Evolutionary conservation across 2,113 vertebrate genomes (phyloP).

Genomic region (Rhinoderma darwinii): DNA sequence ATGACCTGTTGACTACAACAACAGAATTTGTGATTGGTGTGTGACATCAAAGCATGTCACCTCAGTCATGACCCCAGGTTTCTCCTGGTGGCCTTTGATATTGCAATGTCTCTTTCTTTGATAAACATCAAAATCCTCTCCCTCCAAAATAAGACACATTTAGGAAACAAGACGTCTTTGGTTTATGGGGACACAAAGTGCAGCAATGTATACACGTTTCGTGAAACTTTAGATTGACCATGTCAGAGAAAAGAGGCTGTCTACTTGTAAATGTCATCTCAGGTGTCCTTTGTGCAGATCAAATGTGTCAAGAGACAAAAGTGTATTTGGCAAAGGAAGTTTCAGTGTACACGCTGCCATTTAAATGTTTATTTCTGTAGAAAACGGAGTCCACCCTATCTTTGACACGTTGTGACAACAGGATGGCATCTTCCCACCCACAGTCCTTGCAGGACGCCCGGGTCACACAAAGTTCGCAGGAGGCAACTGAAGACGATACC

Average conservation of each 20-base stretch:
- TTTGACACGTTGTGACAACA: constrained; percentile 53
- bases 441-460: constrained; percentile 38
- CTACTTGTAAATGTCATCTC: constrained; percentile 34
- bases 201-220: neutral
- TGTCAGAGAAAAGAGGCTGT: neutral
- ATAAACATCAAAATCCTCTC: constrained; percentile 61
- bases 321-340: constrained; percentile 55
- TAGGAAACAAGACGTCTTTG: constrained; percentile 37
- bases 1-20: constrained; percentile 61
- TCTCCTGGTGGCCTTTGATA: constrained; percentile 62
- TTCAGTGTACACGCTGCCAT: constrained; percentile 43
- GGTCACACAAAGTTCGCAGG: constrained; percentile 32
- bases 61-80: constrained; percentile 34
- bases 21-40: constrained; percentile 18
- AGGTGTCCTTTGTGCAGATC: constrained; percentile 52
- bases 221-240: constrained; percentile 24
- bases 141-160: constrained; percentile 41
- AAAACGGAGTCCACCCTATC: constrained; percentile 28
- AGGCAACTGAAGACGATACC: neutral
- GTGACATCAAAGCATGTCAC: constrained; percentile 57
- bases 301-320: constrained; percentile 52
- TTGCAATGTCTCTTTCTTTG: constrained; percentile 64
- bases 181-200: neutral
- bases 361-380: constrained; percentile 59
- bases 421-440: constrained; percentile 33